Evolutionary conservation across 2,888 invertebrate species (phyloP).

Genomic region (Sphinx pinastri): DNA sequence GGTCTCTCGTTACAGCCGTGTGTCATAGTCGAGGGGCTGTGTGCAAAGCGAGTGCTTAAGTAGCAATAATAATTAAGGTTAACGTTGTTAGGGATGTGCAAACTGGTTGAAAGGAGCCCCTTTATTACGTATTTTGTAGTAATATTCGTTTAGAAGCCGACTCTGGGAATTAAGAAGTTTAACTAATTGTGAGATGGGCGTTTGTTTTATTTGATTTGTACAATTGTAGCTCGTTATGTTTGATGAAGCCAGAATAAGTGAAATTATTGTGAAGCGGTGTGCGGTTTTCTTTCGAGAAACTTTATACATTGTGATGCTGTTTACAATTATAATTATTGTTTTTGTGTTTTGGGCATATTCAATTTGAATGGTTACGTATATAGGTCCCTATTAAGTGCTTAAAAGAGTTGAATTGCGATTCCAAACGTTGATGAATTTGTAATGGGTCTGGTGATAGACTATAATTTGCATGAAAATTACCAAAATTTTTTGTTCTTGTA

Average conservation of each 20-base stretch:
- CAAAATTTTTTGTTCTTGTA: too few relatives aligned
- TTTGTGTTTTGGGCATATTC: too few relatives aligned
- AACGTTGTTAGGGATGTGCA: conserved; percentile 73
- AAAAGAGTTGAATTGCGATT: too few relatives aligned
- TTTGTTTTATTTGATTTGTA: conserved; percentile 51
- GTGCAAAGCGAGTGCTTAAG: conserved; percentile 58
- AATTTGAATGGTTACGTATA: too few relatives aligned
- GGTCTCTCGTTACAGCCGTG: conserved; percentile 39
- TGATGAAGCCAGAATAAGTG: not conserved
- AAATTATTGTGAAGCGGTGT: not conserved
- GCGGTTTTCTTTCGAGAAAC: not conserved
- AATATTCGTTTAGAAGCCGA: conserved; percentile 68
- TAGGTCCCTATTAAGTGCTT: too few relatives aligned
- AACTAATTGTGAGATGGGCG: conserved; percentile 59
- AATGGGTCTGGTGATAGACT: too few relatives aligned
- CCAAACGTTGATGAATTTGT: too few relatives aligned
- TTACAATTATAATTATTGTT: too few relatives aligned
- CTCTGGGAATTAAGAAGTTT: conserved; percentile 70
- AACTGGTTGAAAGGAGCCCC: conserved; percentile 70
- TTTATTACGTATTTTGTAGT: conserved; percentile 75
- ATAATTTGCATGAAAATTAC: too few relatives aligned
- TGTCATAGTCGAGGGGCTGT: conserved; percentile 44
- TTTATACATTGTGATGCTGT: too few relatives aligned
- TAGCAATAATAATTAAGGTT: conserved; percentile 76
- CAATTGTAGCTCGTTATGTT: conserved; percentile 25